Evolutionary conservation across 2,113 vertebrate genomes (phyloP), one percentile per base, ranked within the genome.

Genomic region (Herpetotheres cachinnans): DNA sequence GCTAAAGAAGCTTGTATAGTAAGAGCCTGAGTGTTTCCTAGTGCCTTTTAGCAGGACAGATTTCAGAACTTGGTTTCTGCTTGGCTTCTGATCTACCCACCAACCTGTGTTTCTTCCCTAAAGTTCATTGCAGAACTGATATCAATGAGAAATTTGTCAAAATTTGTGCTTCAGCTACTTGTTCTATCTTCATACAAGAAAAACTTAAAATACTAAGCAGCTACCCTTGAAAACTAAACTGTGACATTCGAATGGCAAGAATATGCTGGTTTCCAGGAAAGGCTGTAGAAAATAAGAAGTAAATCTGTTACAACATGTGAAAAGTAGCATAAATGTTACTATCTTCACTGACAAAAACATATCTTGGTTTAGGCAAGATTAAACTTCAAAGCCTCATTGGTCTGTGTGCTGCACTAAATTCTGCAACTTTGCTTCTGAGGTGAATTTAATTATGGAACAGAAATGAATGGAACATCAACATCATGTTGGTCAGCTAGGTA

Each of bases 271-370:
- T n/a, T 55, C 13, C 46, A n/a, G 36, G 47, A 95, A 87, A 73
- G 13, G 16, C 32, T 87, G 29, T 65, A 47, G 89, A 86, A 97
- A 95, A 65, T 50, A 80, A 94, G 82, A 17, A 88, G 36, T 55
- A 93, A 93, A 92, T 95, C n/a, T 92, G 49, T 92, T 87, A 73
- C 71, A 70, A 91, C 58, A 96, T 77, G 50, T 73, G 63, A 86
- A 94, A 96, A 95, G 72, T 82, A 72, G 20, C 17, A 92, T 30
- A 96, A 89, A 74, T 50, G 22, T 95, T 89, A 79, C 58, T 89
- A 95, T 93, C 70, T 92, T 89, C 61, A 76, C 56, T 86, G 81
- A 89, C 65, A 82, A 89, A 87, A 77, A 58, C 24, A 3, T 89
- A 55, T 61, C 42, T 47, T 4, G 13, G n/a, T 88, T 82, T 89